These are phyloP conservation scores for Nannoperca australis DNA, from an alignment of 2,797 vertebrate species.

Conservation along the genomic window DNA sequence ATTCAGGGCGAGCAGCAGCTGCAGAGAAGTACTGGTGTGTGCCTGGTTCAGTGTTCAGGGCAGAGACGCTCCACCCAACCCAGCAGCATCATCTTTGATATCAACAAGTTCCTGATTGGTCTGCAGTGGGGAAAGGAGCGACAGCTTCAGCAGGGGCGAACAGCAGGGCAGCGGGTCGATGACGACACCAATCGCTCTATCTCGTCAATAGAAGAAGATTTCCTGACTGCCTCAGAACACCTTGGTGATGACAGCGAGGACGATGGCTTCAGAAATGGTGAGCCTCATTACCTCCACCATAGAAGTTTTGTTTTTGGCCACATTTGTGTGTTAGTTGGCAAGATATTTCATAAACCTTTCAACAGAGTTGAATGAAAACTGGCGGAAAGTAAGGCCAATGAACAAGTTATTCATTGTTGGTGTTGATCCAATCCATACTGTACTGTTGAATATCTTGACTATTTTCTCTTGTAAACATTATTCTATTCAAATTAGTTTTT, in stretches of 20 bases:
- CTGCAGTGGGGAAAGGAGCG: slow-evolving; percentile 92
- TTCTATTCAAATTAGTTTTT: neutral
- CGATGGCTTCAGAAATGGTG: slow-evolving; percentile 90
- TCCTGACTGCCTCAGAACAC: slow-evolving; percentile 95
- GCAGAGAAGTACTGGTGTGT: slow-evolving; percentile 90
- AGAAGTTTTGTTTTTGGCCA: neutral
- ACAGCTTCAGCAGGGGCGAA: slow-evolving; percentile 82
- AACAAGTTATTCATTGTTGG: neutral
- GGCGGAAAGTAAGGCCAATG: neutral
- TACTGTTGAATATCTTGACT: neutral
- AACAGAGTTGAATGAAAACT: neutral
- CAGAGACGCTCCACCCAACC: slow-evolving; percentile 82
- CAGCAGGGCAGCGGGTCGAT: slow-evolving; percentile 84
- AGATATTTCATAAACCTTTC: neutral
- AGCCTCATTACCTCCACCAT: slow-evolving; percentile 30
- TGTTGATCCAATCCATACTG: neutral
- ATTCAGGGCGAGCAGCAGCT: slow-evolving; percentile 70
- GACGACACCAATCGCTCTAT: slow-evolving; percentile 97
- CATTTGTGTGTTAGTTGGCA: neutral
- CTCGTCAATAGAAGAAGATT: slow-evolving; percentile 98
- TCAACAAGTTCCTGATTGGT: slow-evolving; percentile 97
- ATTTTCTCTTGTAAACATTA: neutral
- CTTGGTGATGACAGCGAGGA: slow-evolving; percentile 94
- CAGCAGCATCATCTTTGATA: slow-evolving; percentile 91
- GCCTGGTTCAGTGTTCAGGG: slow-evolving; percentile 91